These are phyloP conservation scores for Athene cunicularia DNA, from an alignment of 2,113 vertebrate genomes.

Conservation along the genomic window DNA sequence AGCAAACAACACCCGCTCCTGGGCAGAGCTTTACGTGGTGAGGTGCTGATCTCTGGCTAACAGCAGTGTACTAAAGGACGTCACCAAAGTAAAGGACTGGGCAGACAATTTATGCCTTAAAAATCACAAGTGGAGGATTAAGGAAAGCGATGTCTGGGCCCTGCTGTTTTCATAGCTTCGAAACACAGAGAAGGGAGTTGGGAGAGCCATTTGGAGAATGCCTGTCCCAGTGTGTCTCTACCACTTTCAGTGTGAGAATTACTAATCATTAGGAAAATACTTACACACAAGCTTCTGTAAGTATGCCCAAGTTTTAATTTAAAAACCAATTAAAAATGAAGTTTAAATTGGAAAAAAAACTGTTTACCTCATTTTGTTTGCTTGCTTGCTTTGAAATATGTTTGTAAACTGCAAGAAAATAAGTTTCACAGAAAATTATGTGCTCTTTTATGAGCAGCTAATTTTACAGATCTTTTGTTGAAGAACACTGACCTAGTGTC, in stretches of 20 bases:
- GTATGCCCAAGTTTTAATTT: not conserved
- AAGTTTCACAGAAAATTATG: not conserved
- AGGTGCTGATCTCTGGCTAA: not conserved
- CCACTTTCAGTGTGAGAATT: not conserved
- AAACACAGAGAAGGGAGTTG: not conserved
- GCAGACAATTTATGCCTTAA: not conserved
- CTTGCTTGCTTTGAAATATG: not conserved
- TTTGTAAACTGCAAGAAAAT: not conserved
- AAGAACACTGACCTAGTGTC: not conserved
- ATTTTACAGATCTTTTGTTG: not conserved
- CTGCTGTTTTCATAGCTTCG: not conserved
- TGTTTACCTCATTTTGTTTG: not conserved
- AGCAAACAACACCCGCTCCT: not conserved
- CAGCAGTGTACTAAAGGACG: not conserved
- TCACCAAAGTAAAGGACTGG: not conserved
- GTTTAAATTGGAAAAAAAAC: not conserved
- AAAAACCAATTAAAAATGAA: not conserved
- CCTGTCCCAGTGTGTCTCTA: not conserved
- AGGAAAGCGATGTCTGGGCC: not conserved
- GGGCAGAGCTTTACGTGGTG: not conserved
- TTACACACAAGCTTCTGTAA: not conserved
- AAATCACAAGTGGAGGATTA: not conserved
- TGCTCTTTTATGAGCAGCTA: not conserved
- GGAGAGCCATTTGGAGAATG: not conserved
- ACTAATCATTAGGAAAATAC: not conserved